Base-by-base conservation (phyloP, 2,797 vertebrate species). In the Delichon dasypus region DNA sequence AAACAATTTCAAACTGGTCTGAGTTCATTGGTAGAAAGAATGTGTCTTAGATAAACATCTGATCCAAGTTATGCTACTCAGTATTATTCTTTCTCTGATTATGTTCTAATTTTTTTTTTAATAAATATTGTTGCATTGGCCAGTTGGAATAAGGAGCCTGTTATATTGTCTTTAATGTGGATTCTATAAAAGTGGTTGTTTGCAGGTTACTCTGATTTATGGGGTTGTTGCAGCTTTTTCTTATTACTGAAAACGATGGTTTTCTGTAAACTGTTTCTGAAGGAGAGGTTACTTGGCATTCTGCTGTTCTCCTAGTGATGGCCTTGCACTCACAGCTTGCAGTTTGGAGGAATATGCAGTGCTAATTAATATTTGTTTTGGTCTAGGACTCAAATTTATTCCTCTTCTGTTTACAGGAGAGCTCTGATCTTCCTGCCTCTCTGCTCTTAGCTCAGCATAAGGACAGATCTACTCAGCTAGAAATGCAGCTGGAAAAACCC, bases 361-460 rank as follows among this genome's bases (percentile, higher is more conserved):
- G 44, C 74, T 96, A 90, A 90, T 95, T 95, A 82, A 71, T 68
- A 42, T 22, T 90, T 82, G 54, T 50, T 91, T 79, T 47, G 9
- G 38, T 94, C 88, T 75, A 89, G 81, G 68, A 50, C 91, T 96
- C 91, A 77, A 42, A 53, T 81, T 60, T 96, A 44, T 90, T 93
- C 85, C 87, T 90, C 32, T 1, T 95, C 30, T 95, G 60, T 87
- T 98, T 93, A 67, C 96, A 99, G 99, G 99, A 99, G 96, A 98
- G 98, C 87, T 99, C 99, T 85, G 98, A 97, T 95, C 97, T 99
- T 94, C 99, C 99, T 22, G 99, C 99, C 53, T 98, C 98, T 58
- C 94, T 99, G 81, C 98, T 99, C 91, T 97, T 99, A 86, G 99
- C 99, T 91, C 98, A 99, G 93, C 99, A 99, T 97, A 99, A 99